Base-by-base conservation (phyloP, 2,797 vertebrate species). In the Gallinago stenura region DNA sequence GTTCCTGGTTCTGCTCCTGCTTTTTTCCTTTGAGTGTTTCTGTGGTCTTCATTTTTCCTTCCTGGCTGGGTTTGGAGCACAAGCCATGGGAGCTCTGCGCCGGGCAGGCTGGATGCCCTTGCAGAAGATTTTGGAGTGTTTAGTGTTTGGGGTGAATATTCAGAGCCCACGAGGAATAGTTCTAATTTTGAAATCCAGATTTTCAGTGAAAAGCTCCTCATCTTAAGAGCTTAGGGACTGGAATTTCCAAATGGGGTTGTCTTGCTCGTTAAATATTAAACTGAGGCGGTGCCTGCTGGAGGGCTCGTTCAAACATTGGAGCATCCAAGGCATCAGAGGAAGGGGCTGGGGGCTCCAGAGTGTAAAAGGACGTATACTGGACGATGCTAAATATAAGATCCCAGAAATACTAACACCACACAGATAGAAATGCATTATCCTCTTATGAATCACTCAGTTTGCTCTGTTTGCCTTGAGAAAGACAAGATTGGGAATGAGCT, bases 11-110 rank as follows among this genome's bases (percentile, higher is more conserved):
- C 77, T 84, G 54, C 45, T 96, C 15, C 58, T 54, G 83, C 41
- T 93, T 92, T 93, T 92, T 73, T 83, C 51, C 80, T 70, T 30
- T 1, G 50, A 30, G 45, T 53, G 35, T 85, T 80, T 73, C 83
- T 43, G 31, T 50, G 71, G 15, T 77, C 54, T 83, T 87, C 77
- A 73, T 48, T 72, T 75, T 76, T 6, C 20, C 21, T 82, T 43
- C 53, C 78, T 66, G 25, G 28, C 57, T 83, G 75, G 54, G 9
- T 76, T 79, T 61, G 68, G 46, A 92, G 69, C 57, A 46, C 45
- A 9, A 71, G 50, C n/a, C 0, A 0, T 25, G 73, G 37, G 26
- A 2, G 7, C 28, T 87, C 35, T 1, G 0, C 0, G 0, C 45
- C 22, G 17, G 9, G 54, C 75, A 68, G 51, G 9, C 33, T 35